Conservation (phyloP, 2,113 vertebrate genomes). For the Nematolebias whitei region DNA sequence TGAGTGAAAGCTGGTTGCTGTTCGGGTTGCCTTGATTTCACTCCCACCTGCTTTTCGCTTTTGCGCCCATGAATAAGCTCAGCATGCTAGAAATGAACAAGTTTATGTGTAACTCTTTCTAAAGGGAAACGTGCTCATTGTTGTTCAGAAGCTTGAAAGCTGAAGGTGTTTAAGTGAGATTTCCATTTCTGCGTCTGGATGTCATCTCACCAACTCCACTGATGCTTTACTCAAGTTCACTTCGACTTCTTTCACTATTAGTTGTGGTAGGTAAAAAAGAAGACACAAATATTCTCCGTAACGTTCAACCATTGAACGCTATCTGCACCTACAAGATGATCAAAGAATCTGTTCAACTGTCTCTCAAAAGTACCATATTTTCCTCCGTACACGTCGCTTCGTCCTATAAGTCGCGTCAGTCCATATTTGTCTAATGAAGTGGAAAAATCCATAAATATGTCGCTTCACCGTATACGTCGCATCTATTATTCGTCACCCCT, state of each 20-base stretch:
- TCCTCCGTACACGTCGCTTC: no score
- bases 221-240: neutral
- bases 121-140: slow-evolving; percentile 11
- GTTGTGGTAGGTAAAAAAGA: neutral
- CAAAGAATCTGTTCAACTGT: no score
- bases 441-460: no score
- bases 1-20: slow-evolving; percentile 1
- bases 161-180: slow-evolving; percentile 6
- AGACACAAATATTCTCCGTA: neutral
- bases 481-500: no score
- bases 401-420: no score
- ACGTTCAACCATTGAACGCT: neutral
- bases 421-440: no score
- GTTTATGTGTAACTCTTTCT: neutral
- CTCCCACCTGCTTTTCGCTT: slow-evolving; percentile 2
- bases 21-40: neutral
- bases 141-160: slow-evolving; percentile 9
- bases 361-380: no score
- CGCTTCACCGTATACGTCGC: no score
- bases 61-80: neutral
- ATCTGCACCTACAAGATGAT: no score
- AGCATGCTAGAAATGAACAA: neutral
- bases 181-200: slow-evolving; percentile 6
- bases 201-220: neutral
- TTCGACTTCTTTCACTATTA: neutral